phyloP scores from a whole-genome alignment of 2,888 invertebrate genomes.

The Amphiduros pacificus region DNA sequence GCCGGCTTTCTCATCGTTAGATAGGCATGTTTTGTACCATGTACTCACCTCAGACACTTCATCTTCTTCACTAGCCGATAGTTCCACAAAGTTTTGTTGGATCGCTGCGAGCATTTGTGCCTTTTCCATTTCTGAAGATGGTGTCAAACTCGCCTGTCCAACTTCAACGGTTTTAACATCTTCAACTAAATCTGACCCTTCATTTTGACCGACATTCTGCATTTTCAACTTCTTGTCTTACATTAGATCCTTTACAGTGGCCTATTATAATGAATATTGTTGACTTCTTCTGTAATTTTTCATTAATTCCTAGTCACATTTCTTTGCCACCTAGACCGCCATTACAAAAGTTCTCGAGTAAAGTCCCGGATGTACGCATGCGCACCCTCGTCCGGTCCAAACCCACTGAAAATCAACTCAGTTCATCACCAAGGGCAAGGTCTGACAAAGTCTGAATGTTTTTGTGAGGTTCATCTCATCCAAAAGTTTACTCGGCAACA shows the following conservation, averaged over 20 bases:
- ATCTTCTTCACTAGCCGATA: conserved; percentile 94
- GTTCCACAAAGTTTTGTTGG: conserved; percentile 81
- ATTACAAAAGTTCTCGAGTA: conserved; percentile 50
- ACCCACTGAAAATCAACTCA: no score
- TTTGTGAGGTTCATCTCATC: no score
- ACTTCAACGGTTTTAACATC: conserved; percentile 47
- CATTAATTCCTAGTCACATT: conserved; percentile 21
- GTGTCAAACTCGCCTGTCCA: conserved; percentile 44
- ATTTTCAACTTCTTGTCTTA: conserved; percentile 63
- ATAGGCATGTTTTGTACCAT: no score
- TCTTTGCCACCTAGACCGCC: conserved; percentile 57
- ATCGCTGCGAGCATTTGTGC: conserved; percentile 36
- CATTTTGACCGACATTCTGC: conserved; percentile 76
- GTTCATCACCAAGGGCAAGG: no score
- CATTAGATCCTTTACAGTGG: conserved; percentile 5
- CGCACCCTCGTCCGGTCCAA: no score
- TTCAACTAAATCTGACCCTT: conserved; percentile 35
- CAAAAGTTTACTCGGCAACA: no score
- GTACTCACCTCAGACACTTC: conserved; percentile 89
- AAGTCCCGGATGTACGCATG: conserved; percentile 46
- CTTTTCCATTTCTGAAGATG: conserved; percentile 32
- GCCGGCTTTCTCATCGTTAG: no score
- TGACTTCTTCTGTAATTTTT: conserved; percentile 13
- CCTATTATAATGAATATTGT: neutral
- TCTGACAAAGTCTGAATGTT: no score